Conservation (phyloP, 2,113 vertebrate genomes). For the Origma solitaria region DNA sequence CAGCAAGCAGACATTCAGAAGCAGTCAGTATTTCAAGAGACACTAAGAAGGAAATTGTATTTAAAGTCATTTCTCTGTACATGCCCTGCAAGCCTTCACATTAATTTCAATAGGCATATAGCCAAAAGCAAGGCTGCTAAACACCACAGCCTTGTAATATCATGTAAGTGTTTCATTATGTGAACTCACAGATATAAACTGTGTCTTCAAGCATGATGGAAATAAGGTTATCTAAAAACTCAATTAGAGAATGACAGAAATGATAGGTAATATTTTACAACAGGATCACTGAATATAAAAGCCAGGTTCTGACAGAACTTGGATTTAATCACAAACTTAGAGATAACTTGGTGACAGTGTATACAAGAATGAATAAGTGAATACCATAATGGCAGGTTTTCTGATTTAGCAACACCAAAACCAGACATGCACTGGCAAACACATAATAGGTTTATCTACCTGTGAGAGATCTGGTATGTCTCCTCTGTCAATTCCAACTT, state of each 20-base stretch:
- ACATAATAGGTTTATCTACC: slow-evolving; percentile 68
- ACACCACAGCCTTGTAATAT: not conserved
- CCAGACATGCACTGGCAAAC: not conserved
- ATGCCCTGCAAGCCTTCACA: not conserved
- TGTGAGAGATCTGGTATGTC: slow-evolving; percentile 96
- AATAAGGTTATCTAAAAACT: not conserved
- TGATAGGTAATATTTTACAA: not conserved
- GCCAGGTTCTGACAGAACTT: not conserved
- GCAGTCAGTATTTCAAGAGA: not conserved
- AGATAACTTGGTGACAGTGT: not conserved
- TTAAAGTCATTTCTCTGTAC: not conserved
- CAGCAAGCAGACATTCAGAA: not conserved
- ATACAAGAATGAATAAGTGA: not conserved
- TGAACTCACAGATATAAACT: not conserved
- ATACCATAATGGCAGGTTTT: not conserved
- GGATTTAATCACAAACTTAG: not conserved
- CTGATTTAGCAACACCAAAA: not conserved
- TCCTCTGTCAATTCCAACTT: slow-evolving; percentile 97
- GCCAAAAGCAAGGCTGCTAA: not conserved
- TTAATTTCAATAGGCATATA: not conserved
- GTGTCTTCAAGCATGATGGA: not conserved
- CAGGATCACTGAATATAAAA: not conserved
- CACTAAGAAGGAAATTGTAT: not conserved
- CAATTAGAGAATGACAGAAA: not conserved
- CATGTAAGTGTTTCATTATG: not conserved